Conservation (phyloP, 2,113 vertebrate genomes). For the Zapornia atra region DNA sequence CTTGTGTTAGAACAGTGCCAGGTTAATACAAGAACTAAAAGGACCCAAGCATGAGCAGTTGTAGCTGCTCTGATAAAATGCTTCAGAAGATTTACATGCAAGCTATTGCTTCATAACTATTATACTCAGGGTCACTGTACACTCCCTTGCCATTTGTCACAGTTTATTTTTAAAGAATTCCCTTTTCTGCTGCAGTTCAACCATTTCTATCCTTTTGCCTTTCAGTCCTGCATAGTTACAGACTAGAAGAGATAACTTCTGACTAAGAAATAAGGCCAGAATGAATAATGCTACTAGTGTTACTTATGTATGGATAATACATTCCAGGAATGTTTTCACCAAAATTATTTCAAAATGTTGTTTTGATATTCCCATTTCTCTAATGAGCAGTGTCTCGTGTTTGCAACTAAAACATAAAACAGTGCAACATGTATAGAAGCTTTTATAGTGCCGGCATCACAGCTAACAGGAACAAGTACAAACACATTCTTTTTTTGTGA, state of each 20-base stretch:
- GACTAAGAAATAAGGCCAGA: not conserved
- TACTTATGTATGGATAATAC: slow-evolving; percentile 17
- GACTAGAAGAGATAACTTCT: slow-evolving; percentile 6
- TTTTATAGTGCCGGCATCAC: not conserved
- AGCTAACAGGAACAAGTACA: not conserved
- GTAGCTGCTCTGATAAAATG: not conserved
- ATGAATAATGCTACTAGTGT: slow-evolving; percentile 31
- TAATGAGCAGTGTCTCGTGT: not conserved
- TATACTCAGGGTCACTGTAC: not conserved
- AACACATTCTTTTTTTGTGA: slow-evolving; percentile 53
- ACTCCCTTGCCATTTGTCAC: not conserved
- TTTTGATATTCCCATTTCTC: not conserved
- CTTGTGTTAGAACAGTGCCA: not conserved
- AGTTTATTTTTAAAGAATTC: not conserved
- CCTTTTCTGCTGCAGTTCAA: not conserved
- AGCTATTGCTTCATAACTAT: not conserved
- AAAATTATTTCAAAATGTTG: slow-evolving; percentile 22
- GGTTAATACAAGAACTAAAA: not conserved
- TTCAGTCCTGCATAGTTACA: not conserved
- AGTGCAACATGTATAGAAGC: not conserved
- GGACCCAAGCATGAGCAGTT: not conserved
- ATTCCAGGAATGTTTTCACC: slow-evolving; percentile 24
- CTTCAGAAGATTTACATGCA: not conserved
- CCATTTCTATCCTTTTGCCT: not conserved
- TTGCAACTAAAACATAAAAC: not conserved